Conservation (phyloP, 2,888 invertebrate species). For the Perithous albicinctus region DNA sequence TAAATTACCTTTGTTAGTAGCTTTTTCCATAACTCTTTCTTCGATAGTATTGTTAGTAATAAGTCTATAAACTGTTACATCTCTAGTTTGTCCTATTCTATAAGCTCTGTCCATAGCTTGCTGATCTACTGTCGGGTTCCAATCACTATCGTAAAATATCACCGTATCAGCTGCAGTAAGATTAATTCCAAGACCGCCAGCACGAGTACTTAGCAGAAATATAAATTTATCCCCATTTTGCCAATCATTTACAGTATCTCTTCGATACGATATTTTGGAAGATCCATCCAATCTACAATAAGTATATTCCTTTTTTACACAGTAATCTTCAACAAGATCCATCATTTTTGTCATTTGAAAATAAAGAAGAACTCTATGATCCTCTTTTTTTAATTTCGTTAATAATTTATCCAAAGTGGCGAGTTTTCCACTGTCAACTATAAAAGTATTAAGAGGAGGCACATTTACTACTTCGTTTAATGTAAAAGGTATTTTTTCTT, state of each 20-base stretch:
- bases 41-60: constrained; percentile 99
- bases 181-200: constrained; percentile 99
- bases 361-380: constrained; percentile 98
- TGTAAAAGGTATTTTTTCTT: too few relatives aligned
- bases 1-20: too few relatives aligned
- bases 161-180: constrained; percentile 99
- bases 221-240: constrained; percentile 96
- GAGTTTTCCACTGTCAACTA: constrained; percentile 99
- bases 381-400: constrained; percentile 96
- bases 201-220: constrained; percentile 98
- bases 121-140: constrained; percentile 99
- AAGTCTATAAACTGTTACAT: constrained; percentile 97
- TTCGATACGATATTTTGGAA: constrained; percentile 99
- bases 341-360: constrained; percentile 99
- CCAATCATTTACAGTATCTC: constrained; percentile 96
- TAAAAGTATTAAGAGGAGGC: constrained; percentile 96
- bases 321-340: constrained; percentile 99
- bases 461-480: constrained; percentile 93
- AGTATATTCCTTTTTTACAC: constrained; percentile 94
- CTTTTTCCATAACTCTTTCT: too few relatives aligned
- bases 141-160: constrained; percentile 99
- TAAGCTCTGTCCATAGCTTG: constrained; percentile 99
- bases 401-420: constrained; percentile 98
- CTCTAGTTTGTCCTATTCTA: constrained; percentile 99
- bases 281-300: constrained; percentile 98